phyloP scores from a whole-genome alignment of 2,888 invertebrate species.

The Germaria angustata region DNA sequence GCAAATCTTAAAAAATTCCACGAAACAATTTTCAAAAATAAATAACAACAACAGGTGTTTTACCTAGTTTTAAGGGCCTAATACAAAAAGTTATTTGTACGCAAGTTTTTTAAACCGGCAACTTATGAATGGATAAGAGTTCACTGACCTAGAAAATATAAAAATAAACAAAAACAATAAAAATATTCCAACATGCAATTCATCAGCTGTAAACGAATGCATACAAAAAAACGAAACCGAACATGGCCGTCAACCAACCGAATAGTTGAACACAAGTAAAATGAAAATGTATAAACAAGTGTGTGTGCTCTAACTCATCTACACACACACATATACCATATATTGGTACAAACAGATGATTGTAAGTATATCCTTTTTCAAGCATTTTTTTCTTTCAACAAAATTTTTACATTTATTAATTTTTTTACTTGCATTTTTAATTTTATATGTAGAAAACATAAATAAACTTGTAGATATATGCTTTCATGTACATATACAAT shows the following conservation, averaged over 20 bases:
- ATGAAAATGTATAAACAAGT: background rate
- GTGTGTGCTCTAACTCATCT: background rate
- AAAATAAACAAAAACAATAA: conserved; percentile 28
- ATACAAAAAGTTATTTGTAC: conserved; percentile 3
- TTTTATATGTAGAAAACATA: background rate
- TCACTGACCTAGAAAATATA: conserved; percentile 38
- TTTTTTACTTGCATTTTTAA: background rate
- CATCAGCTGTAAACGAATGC: conserved; percentile 49
- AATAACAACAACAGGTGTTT: conserved; percentile 31
- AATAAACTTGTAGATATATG: background rate
- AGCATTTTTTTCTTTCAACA: background rate
- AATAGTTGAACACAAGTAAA: conserved; percentile 3
- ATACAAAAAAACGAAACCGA: conserved; percentile 20
- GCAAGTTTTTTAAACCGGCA: conserved; percentile 14
- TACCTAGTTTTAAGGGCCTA: conserved; percentile 1
- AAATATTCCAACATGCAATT: conserved; percentile 38
- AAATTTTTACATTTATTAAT: background rate
- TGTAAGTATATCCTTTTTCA: too few relatives aligned
- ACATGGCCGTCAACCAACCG: conserved; percentile 19
- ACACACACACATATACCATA: too few relatives aligned
- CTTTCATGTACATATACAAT: background rate
- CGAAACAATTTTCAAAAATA: background rate
- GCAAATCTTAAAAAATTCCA: too few relatives aligned
- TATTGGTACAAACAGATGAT: too few relatives aligned
- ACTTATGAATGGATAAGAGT: conserved; percentile 37